Conservation (phyloP, 2,113 vertebrate genomes). For the Callithrix jacchus region DNA sequence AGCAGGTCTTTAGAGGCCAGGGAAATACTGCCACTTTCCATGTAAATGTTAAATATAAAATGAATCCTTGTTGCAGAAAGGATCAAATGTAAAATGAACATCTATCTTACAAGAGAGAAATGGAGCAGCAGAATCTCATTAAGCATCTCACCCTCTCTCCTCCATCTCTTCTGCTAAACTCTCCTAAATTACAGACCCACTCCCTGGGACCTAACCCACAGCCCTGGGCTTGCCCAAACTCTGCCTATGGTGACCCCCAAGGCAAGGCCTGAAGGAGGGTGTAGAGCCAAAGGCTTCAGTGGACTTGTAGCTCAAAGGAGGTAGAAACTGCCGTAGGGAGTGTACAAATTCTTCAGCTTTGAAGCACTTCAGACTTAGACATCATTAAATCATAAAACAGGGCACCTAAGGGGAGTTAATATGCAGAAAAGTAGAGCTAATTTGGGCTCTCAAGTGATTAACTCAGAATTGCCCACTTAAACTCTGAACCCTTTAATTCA, state of each 20-base stretch:
- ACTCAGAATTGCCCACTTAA: constrained; percentile 68
- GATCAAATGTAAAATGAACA: constrained; percentile 48
- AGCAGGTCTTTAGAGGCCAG: not conserved
- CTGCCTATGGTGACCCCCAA: not conserved
- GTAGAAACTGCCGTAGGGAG: constrained; percentile 13
- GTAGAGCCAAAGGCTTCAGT: not conserved
- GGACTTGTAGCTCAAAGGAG: not conserved
- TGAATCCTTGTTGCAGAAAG: constrained; percentile 42
- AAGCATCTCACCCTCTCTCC: not conserved
- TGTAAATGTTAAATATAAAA: constrained; percentile 34
- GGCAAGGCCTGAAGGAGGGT: not conserved
- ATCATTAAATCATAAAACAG: constrained; percentile 68
- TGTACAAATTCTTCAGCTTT: constrained; percentile 10
- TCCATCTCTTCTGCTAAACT: not conserved
- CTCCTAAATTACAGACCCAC: constrained; percentile 23
- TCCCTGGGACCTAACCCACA: constrained; percentile 27
- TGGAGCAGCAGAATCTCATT: not conserved
- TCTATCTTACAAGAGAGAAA: not conserved
- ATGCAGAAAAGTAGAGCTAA: constrained; percentile 64
- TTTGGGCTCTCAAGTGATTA: constrained; percentile 59
- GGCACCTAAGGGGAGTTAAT: constrained; percentile 40
- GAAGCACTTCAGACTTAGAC: constrained; percentile 60
- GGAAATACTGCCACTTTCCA: constrained; percentile 29
- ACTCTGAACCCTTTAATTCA: constrained; percentile 59
- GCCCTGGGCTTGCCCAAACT: not conserved